Conservation (phyloP, 2,888 invertebrate species). For the Temnothorax unifasciatus region DNA sequence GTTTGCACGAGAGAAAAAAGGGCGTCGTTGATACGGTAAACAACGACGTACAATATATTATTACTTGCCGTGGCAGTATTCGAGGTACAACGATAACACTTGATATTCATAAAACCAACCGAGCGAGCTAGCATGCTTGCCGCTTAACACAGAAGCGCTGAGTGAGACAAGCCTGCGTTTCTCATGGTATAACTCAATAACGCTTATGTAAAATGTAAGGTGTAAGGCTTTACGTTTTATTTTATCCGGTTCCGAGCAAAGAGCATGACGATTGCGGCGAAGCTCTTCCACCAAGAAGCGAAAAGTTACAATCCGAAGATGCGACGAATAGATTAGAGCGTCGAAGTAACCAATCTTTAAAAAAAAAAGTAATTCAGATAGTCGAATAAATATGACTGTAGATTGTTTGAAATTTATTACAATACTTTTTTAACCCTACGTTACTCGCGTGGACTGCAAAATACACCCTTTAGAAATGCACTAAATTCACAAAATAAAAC, state of each 20-base stretch:
- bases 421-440: neutral
- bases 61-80: slow-evolving; percentile 29
- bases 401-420: neutral
- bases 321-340: neutral
- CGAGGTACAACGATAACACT: slow-evolving; percentile 65
- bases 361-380: neutral
- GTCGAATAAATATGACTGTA: neutral
- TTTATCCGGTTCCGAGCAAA: slow-evolving; percentile 23
- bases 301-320: neutral
- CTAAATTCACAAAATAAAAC: neutral
- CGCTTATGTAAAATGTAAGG: slow-evolving; percentile 49
- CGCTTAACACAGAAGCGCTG: slow-evolving; percentile 19
- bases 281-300: neutral
- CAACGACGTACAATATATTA: slow-evolving; percentile 57
- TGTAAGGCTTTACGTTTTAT: slow-evolving; percentile 35
- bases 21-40: slow-evolving; percentile 68
- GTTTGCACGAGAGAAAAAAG: slow-evolving; percentile 69
- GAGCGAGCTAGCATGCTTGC: slow-evolving; percentile 20
- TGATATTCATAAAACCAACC: slow-evolving; percentile 59
- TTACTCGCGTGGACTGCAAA: neutral
- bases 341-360: neutral
- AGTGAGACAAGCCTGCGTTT: slow-evolving; percentile 41
- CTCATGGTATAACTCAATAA: slow-evolving; percentile 48
- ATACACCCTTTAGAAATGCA: too few relatives aligned
- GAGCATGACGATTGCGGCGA: neutral